Percentiles rank a stretch among this genome's conserved stretches.
These are phyloP conservation scores for Plutella xylostella DNA, from an alignment of 2,888 invertebrate species.

Conservation along the genomic window DNA sequence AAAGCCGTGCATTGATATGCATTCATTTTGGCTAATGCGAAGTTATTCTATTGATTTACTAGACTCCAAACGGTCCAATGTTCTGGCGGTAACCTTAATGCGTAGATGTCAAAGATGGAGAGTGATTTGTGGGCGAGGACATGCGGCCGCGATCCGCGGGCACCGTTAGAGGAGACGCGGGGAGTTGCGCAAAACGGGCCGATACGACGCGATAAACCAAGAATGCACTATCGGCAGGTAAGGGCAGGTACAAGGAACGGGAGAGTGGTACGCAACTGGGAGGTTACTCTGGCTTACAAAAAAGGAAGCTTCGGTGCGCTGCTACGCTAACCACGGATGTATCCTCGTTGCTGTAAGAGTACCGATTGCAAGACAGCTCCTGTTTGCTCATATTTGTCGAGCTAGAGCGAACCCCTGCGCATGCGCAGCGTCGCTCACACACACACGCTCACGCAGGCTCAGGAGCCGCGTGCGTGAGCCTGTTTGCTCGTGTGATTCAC, in stretches of 20 bases:
- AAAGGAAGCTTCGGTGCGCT: too few species aligned
- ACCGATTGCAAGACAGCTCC: too few species aligned
- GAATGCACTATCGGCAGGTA: slow-evolving; percentile 57
- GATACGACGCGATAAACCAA: slow-evolving; percentile 54
- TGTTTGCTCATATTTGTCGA: too few species aligned
- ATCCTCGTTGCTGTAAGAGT: too few species aligned
- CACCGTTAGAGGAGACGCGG: slow-evolving; percentile 43
- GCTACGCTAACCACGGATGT: too few species aligned
- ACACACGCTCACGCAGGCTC: slow-evolving; percentile 14
- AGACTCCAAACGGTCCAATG: too few species aligned
- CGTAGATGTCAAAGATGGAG: slow-evolving; percentile 27
- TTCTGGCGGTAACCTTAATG: slow-evolving; percentile 21
- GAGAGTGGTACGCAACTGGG: too few species aligned
- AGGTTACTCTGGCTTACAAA: too few species aligned
- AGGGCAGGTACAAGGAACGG: slow-evolving; percentile 49
- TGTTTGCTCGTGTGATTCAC: slow-evolving; percentile 63
- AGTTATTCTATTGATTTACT: too few species aligned
- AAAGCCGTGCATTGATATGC: too few species aligned
- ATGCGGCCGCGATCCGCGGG: slow-evolving; percentile 24
- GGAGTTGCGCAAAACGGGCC: slow-evolving; percentile 31
- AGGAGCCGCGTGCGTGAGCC: slow-evolving; percentile 27
- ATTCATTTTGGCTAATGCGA: too few species aligned
- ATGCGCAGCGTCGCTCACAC: slow-evolving; percentile 29
- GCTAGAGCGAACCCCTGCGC: too few species aligned
- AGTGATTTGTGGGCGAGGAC: slow-evolving; percentile 36